Base-by-base conservation (phyloP, 1,140 invertebrate species). In the Drosophila punjabiensis region DNA sequence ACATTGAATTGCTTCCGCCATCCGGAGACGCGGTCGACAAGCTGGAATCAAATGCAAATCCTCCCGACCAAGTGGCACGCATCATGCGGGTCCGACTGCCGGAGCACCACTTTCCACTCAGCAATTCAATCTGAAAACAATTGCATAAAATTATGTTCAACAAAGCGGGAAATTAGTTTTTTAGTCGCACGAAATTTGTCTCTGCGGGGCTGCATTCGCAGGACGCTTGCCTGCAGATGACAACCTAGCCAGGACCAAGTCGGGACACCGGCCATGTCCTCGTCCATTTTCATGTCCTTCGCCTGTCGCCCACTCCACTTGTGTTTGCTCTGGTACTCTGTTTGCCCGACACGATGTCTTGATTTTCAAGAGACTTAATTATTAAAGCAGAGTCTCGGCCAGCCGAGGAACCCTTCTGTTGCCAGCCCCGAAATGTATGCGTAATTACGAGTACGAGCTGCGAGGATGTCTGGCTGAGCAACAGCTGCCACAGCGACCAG, bases 141-240 rank as follows among this genome's bases (percentile, higher is more conserved):
- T 89, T 88, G 85, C 85, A 89, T 88, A 81, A 81, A 85, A 88
- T 88, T 85, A 89, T 88, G 85, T 58, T 70, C 81, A 89, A 59
- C 85, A 81, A 77, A 69, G 81, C 78, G 85, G 71, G 78, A 88
- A 88, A 88, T 88, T 89, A 89, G 81, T 88, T 88, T 88, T 83
- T 81, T 84, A 88, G 78, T 81, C 56, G 71, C 77, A 52, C 66
- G 13, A 50, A 28, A 35, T 20, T 18, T 50, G n/a, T 41, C 33
- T 24, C 33, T 16, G 58, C 37, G 16, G 68, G 41, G 41, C 48
- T 76, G 69, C 69, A 73, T 24, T 50, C 30, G 16, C 30, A 39
- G 70, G 53, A 50, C 20, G 30, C n/a, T 58, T 37, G 20, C 50
- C 48, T 47, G 37, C 53, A 60, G 30, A 68, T 50, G 76, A 52